A percentile compares a stretch with the other conserved stretches of the same genome.
These are phyloP conservation scores for Leptosomus discolor DNA, from an alignment of 2,113 vertebrate species.

Conservation along the genomic window DNA sequence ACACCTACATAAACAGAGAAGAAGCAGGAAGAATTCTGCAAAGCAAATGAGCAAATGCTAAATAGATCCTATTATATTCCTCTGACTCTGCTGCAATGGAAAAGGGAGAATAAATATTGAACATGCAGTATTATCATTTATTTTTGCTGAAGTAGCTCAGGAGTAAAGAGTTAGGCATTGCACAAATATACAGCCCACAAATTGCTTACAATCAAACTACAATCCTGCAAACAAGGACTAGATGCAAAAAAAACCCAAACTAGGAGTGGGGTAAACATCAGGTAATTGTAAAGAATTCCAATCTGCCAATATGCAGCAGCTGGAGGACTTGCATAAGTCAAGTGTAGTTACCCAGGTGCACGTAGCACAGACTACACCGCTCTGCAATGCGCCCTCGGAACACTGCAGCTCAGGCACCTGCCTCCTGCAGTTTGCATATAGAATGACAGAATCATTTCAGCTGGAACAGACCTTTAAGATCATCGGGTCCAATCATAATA, in stretches of 20 bases:
- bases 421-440: not conserved
- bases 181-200: not conserved
- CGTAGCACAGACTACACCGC: rapidly evolving
- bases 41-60: not conserved
- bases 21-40: not conserved
- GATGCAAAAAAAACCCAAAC: not conserved
- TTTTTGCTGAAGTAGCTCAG: not conserved
- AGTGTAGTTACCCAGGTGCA: not conserved
- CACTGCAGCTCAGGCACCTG: not conserved
- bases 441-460: not conserved
- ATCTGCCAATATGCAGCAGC: not conserved
- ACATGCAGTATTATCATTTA: not conserved
- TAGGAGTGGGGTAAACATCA: not conserved
- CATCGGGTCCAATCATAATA: rapidly evolving
- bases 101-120: slow-evolving; percentile 24
- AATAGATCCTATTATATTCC: not conserved
- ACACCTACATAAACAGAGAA: not conserved
- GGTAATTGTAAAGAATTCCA: not conserved
- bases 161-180: not conserved
- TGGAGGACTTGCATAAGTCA: not conserved
- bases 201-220: not conserved
- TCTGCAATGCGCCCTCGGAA: rapidly evolving
- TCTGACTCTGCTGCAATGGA: not conserved
- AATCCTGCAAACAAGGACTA: not conserved
- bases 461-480: not conserved